These are phyloP conservation scores for Venusia cambrica DNA, from an alignment of 2,888 invertebrate genomes.

Conservation along the genomic window DNA sequence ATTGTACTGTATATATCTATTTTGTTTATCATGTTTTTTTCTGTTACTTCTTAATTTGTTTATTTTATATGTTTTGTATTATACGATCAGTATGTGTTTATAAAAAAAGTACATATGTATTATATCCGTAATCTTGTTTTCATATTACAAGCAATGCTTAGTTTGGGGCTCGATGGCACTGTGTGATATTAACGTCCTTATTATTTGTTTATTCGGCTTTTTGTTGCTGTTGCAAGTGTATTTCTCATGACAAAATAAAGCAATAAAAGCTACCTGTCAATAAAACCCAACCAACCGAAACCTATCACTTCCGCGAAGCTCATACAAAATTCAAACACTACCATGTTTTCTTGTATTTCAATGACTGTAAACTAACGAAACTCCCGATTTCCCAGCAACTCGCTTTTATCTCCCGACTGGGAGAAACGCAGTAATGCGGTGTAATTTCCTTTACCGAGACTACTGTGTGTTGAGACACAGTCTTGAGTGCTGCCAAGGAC, in stretches of 20 bases:
- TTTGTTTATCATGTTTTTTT: no score
- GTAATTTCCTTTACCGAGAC: slow-evolving; percentile 52
- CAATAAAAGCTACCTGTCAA: slow-evolving; percentile 19
- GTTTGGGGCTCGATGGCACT: no score
- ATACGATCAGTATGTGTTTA: background rate
- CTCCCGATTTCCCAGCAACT: slow-evolving; percentile 34
- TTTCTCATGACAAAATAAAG: slow-evolving; percentile 14
- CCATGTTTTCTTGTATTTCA: slow-evolving; percentile 33
- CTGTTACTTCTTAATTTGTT: slow-evolving; percentile 8
- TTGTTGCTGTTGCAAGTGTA: slow-evolving; percentile 3
- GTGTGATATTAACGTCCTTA: no score
- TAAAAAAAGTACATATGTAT: no score
- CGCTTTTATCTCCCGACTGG: slow-evolving; percentile 40
- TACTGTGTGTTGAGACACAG: slow-evolving; percentile 47
- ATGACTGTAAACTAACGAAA: slow-evolving; percentile 29
- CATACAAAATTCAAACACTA: slow-evolving; percentile 36
- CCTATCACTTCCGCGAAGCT: slow-evolving; percentile 27
- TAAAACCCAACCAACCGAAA: slow-evolving; percentile 23
- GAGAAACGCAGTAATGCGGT: slow-evolving; percentile 49
- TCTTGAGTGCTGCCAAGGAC: slow-evolving; percentile 50
- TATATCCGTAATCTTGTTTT: no score
- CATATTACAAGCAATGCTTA: no score
- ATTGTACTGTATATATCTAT: no score
- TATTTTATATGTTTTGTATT: slow-evolving; percentile 2
- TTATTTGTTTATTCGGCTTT: no score